Evolutionary conservation across 2,113 vertebrate genomes (phyloP).

Genomic region (Odobenus rosmarus): DNA sequence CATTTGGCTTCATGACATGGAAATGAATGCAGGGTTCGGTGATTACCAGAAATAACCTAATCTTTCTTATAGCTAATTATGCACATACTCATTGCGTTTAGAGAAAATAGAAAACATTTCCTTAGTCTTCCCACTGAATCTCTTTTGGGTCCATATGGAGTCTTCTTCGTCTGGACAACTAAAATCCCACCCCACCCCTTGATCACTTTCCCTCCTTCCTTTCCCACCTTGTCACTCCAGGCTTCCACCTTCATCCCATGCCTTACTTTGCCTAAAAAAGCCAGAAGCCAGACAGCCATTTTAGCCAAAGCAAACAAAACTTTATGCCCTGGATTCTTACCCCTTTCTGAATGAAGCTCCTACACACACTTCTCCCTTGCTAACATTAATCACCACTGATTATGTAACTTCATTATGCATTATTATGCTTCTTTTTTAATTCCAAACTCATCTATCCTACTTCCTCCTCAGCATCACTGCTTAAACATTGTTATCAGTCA

Average conservation of each 20-base stretch:
- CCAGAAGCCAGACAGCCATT: background rate
- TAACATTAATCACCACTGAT: background rate
- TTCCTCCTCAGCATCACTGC: background rate
- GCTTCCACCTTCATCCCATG: background rate
- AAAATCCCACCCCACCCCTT: background rate
- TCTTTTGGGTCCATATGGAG: background rate
- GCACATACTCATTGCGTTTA: background rate
- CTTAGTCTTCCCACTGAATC: background rate
- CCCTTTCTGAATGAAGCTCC: background rate
- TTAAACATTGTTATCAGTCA: background rate
- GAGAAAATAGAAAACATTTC: background rate
- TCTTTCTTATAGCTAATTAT: background rate
- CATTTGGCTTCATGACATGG: background rate
- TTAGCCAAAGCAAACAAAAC: background rate
- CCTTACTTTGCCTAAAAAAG: background rate
- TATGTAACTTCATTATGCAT: background rate
- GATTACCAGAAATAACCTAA: background rate
- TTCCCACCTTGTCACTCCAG: background rate
- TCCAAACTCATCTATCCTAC: background rate
- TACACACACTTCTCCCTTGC: background rate
- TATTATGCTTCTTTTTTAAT: background rate
- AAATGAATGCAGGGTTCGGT: background rate
- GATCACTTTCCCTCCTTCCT: background rate
- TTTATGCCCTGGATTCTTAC: background rate
- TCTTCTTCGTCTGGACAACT: background rate